Percentiles rank a stretch among this genome's conserved stretches.
Conservation (phyloP, 2,888 invertebrate species). For the Drosophila helvetica region DNA sequence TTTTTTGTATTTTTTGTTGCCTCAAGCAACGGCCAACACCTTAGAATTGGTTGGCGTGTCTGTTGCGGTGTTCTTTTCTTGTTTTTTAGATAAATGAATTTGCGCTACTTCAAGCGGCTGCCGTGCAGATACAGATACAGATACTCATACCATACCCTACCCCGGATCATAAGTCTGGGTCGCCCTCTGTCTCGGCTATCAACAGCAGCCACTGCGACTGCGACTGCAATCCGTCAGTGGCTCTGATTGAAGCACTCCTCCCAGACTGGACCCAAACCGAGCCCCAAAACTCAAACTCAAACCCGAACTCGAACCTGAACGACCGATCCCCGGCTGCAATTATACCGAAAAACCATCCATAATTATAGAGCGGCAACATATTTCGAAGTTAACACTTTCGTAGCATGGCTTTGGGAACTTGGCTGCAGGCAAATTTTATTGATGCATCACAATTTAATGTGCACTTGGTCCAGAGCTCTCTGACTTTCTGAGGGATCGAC, state of each 20-base stretch:
- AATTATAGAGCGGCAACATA: conserved; percentile 83
- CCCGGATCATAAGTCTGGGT: conserved; percentile 14
- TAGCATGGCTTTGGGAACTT: conserved; percentile 77
- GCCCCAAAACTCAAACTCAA: conserved; percentile 1
- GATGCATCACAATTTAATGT: conserved; percentile 79
- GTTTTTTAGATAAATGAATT: conserved; percentile 76
- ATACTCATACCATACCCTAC: conserved; percentile 39
- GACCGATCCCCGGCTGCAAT: conserved; percentile 70
- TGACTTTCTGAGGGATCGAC: conserved; percentile 30
- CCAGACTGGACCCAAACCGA: background rate
- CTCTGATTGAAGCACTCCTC: conserved; percentile 72
- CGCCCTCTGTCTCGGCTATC: conserved; percentile 46
- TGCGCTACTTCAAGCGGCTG: conserved; percentile 75
- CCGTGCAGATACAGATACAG: conserved; percentile 43
- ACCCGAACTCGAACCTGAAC: conserved; percentile 24
- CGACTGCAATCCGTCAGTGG: conserved; percentile 67
- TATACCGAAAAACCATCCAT: conserved; percentile 81
- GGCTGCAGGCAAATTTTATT: conserved; percentile 80
- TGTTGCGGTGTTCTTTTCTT: conserved; percentile 59
- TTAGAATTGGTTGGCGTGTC: conserved; percentile 65
- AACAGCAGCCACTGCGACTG: conserved; percentile 59
- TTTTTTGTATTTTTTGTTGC: conserved; percentile 43
- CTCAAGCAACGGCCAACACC: conserved; percentile 68
- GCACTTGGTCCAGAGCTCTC: conserved; percentile 63
- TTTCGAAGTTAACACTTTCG: conserved; percentile 84